Conservation (phyloP, 2,797 vertebrate species). For the Ptychadena robeensis region DNA sequence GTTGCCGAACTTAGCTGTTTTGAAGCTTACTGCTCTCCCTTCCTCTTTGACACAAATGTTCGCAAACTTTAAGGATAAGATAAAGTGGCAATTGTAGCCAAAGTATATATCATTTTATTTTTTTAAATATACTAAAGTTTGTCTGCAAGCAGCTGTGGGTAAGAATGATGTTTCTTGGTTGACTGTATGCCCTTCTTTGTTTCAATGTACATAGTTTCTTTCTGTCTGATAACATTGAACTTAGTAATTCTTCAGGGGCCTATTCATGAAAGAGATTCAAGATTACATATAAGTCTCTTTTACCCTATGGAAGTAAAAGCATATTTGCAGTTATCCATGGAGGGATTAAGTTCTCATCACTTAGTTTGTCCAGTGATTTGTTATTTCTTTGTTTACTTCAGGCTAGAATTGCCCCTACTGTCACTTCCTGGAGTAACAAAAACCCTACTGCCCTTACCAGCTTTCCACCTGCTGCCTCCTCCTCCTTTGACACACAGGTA, state of each 20-base stretch:
- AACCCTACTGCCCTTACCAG: slow-evolving; percentile 96
- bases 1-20: no score
- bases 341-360: slow-evolving; percentile 57
- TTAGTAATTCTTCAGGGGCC: not conserved
- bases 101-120: no score
- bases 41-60: no score
- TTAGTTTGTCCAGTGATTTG: slow-evolving; percentile 79
- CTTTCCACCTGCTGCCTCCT: slow-evolving; percentile 87
- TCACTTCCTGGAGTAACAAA: slow-evolving; percentile 99
- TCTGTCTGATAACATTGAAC: not conserved
- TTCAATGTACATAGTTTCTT: not conserved
- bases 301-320: not conserved
- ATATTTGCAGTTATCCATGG: slow-evolving; percentile 15
- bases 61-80: no score
- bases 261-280: not conserved
- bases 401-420: slow-evolving; percentile 97
- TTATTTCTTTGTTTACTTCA: slow-evolving; percentile 91
- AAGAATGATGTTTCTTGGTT: not conserved
- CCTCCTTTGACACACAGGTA: slow-evolving; percentile 92
- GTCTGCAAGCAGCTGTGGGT: not conserved
- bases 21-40: no score
- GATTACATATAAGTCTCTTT: not conserved
- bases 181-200: not conserved
- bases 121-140: not conserved
- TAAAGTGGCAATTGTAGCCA: no score